phyloP scores from a whole-genome alignment of 2,797 vertebrate species.

The Synaphobranchus kaupii region DNA sequence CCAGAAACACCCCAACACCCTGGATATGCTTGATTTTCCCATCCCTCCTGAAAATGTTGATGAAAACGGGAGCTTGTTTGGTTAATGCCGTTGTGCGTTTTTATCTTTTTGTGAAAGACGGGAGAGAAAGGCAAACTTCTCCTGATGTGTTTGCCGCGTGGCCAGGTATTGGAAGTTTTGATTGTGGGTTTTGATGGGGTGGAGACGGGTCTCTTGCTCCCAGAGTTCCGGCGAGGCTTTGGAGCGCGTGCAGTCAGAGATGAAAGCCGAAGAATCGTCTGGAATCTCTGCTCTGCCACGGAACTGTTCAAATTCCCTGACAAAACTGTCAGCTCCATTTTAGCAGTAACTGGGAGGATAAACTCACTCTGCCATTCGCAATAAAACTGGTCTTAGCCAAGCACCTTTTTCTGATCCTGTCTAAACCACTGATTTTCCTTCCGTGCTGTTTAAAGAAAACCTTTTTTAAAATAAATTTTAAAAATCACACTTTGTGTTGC shows the following conservation, averaged over 20 bases:
- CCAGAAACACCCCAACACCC: background rate
- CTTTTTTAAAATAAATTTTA: too few species aligned
- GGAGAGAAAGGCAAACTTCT: constrained; percentile 47
- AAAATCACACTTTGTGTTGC: constrained; percentile 24
- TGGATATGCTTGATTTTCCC: background rate
- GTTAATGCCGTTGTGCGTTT: constrained; percentile 36
- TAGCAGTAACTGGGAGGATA: constrained; percentile 66
- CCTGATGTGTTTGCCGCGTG: constrained; percentile 57
- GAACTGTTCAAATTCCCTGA: constrained; percentile 80
- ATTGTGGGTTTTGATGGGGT: constrained; percentile 59
- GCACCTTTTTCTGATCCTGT: constrained; percentile 63
- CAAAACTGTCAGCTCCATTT: constrained; percentile 82
- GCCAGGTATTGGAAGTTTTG: constrained; percentile 53
- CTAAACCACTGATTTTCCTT: constrained; percentile 56
- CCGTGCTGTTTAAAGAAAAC: constrained; percentile 44
- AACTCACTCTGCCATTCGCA: constrained; percentile 77
- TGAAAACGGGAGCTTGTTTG: background rate
- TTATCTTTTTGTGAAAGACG: constrained; percentile 20
- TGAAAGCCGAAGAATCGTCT: constrained; percentile 76
- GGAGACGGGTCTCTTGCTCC: constrained; percentile 53
- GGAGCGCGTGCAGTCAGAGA: constrained; percentile 65
- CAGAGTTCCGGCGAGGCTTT: constrained; percentile 61
- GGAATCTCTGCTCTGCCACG: constrained; percentile 72
- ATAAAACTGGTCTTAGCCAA: constrained; percentile 63
- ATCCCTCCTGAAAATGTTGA: background rate